phyloP scores from a whole-genome alignment of 2,888 invertebrate species.

The Drosophila prolongata region DNA sequence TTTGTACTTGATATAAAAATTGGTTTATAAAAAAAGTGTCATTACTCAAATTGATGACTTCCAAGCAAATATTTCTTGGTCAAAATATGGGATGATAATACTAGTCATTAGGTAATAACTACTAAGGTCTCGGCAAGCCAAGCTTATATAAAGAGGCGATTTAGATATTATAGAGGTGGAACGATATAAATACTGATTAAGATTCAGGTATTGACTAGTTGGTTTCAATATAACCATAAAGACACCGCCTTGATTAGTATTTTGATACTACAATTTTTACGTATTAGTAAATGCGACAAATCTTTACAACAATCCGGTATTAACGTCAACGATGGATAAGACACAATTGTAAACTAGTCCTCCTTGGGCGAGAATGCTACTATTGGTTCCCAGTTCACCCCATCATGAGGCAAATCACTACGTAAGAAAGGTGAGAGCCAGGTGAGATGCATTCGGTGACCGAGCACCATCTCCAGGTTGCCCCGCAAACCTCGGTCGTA shows the following conservation, averaged over 20 bases:
- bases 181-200: background rate
- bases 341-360: slow-evolving; percentile 28
- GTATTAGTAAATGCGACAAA: slow-evolving; percentile 3
- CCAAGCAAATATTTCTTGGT: background rate
- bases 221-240: background rate
- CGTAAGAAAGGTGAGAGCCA: slow-evolving; percentile 92
- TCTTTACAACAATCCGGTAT: background rate
- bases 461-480: slow-evolving; percentile 91
- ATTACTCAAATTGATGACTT: background rate
- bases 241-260: background rate
- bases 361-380: slow-evolving; percentile 32
- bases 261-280: background rate
- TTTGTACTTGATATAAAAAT: slow-evolving; percentile 1
- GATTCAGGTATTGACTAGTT: slow-evolving; percentile 9
- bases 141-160: background rate
- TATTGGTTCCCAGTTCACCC: slow-evolving; percentile 86
- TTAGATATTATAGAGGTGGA: background rate
- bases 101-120: background rate
- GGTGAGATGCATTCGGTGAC: slow-evolving; percentile 90
- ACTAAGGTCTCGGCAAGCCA: too few species aligned
- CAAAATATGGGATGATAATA: too few species aligned
- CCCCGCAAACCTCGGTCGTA: slow-evolving; percentile 90
- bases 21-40: background rate
- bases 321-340: background rate
- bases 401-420: slow-evolving; percentile 92